Evolutionary conservation across 2,113 vertebrate genomes (phyloP), one percentile per base, ranked within the genome.

Genomic region (Serilophus lunatus): DNA sequence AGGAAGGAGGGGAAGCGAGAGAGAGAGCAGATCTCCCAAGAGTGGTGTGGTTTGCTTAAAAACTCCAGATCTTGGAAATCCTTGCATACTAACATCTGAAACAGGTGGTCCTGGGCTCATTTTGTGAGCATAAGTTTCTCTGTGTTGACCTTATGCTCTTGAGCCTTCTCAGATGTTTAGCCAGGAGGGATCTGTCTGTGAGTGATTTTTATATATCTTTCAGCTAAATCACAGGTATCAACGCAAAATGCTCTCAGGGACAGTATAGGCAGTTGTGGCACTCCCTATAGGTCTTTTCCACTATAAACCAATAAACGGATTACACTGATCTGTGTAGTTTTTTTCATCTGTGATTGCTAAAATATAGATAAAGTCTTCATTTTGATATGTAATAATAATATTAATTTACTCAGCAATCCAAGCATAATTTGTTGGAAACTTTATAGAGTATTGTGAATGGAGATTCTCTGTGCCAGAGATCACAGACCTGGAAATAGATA

Each of bases 141-240:
- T 65, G 57, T 57, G 64, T 69, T 6, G 13, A 96, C 92, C 79
- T 94, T 83, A 77, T 90, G 71, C 90, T 97, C 91, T 78, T 93
- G 88, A 95, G 63, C 45, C 63, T 97, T 96, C 88, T 94, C 92
- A 96, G 86, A 93, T 82, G 88, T 93, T 93, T 93, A 90, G 82
- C 78, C 92, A 92, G 90, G 49, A 87, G 96, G 77, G 90, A 96
- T 83, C 91, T 71, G 88, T 95, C 81, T 89, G 75, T 35, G 60
- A 63, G 92, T 88, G 54, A 82, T 91, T 97, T 97, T 97, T 96
- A 83, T 69, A 29, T 71, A 84, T 96, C 91, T 96, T 97, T 94
- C 93, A 96, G 88, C 54, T 94, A 94, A 97, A 96, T 91, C 86
- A 93, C 93, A 97, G 75, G 75, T 97, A 77, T 87, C 95, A 85